Evolutionary conservation across 2,797 vertebrate species (phyloP).

Genomic region (Erithacus rubecula): DNA sequence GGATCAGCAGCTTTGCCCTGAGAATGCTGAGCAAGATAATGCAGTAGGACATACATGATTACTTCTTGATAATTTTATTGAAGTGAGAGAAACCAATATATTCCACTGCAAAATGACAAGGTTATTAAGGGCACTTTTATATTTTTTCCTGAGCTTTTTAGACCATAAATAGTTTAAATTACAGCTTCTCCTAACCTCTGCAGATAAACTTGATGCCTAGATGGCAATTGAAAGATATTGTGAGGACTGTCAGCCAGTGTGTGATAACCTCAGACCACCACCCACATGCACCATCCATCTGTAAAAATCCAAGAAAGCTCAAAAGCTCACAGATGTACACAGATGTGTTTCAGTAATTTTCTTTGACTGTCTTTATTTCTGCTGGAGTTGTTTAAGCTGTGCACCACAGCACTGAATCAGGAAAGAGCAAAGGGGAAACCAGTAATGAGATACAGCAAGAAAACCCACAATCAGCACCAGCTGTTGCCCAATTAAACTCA

Average conservation of each 20-base stretch:
- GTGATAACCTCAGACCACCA: neutral
- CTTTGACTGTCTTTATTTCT: constrained; percentile 44
- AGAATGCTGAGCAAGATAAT: constrained; percentile 27
- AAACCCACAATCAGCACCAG: constrained; percentile 72
- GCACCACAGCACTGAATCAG: constrained; percentile 28
- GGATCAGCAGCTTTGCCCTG: constrained; percentile 22
- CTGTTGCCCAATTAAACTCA: constrained; percentile 74
- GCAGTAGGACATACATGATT: neutral
- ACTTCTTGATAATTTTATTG: constrained; percentile 44
- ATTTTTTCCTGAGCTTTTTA: neutral
- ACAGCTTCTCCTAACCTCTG: constrained; percentile 21
- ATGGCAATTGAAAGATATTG: neutral
- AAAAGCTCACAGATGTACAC: neutral
- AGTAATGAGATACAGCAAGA: constrained; percentile 70
- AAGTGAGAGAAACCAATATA: constrained; percentile 8
- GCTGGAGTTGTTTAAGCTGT: constrained; percentile 27
- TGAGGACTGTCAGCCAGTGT: neutral
- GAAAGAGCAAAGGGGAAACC: constrained; percentile 50
- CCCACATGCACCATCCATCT: neutral
- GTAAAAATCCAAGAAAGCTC: constrained; percentile 40
- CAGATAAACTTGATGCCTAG: neutral
- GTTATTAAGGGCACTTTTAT: neutral
- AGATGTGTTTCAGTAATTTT: constrained; percentile 40
- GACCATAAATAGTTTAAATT: constrained; percentile 24
- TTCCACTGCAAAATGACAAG: constrained; percentile 1